Evolutionary conservation across 2,113 vertebrate genomes (phyloP).

Genomic region (Oostethus manadensis): DNA sequence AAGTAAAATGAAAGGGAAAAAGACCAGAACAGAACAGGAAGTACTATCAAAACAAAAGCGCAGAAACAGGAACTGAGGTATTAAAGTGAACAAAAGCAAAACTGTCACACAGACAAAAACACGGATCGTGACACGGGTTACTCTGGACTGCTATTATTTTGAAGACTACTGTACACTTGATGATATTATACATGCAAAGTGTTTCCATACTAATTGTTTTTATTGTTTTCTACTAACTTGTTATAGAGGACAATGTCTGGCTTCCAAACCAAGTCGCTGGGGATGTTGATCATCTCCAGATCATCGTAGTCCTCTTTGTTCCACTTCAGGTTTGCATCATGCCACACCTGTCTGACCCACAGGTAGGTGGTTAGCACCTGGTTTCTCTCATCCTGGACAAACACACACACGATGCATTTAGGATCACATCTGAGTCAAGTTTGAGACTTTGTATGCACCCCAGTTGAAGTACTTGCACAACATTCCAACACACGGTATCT

Average conservation of each 20-base stretch:
- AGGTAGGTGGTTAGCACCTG: constrained; percentile 93
- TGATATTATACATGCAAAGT: background rate
- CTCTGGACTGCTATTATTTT: too few relatives aligned
- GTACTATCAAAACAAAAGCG: too few relatives aligned
- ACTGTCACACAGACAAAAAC: too few relatives aligned
- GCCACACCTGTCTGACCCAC: constrained; percentile 93
- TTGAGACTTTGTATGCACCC: too few relatives aligned
- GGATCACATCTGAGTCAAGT: background rate
- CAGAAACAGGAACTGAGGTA: too few relatives aligned
- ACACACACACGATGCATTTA: background rate
- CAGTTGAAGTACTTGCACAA: too few relatives aligned
- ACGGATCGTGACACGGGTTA: too few relatives aligned
- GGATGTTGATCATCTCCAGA: constrained; percentile 92
- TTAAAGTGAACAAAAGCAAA: too few relatives aligned
- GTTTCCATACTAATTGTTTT: background rate
- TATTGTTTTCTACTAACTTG: constrained; percentile 73
- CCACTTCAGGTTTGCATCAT: constrained; percentile 89
- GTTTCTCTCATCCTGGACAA: constrained; percentile 87
- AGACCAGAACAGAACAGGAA: too few relatives aligned
- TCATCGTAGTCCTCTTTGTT: constrained; percentile 90
- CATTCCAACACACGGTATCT: too few relatives aligned
- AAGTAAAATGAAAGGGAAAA: too few relatives aligned
- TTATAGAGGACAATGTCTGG: constrained; percentile 97
- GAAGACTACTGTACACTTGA: too few relatives aligned
- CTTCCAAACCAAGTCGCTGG: constrained; percentile 91